Percentiles rank a stretch among this genome's conserved stretches.
Conservation (phyloP, 2,888 invertebrate genomes). For the Adela reaumurella region DNA sequence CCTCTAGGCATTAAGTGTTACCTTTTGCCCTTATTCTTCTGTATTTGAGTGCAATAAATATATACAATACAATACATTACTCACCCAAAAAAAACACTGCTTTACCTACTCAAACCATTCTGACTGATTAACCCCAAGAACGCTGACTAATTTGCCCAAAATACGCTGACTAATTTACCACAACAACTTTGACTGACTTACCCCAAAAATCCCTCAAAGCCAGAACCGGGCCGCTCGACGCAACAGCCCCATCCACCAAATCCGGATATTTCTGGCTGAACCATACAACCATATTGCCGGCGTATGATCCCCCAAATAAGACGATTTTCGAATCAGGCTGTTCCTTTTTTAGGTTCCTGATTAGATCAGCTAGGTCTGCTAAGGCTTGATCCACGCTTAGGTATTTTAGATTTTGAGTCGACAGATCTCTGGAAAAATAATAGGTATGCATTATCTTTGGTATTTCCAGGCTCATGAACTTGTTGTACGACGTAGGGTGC, state of each 20-base stretch:
- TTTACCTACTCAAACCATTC: too few relatives aligned
- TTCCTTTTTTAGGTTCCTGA: constrained; percentile 14
- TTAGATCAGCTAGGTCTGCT: constrained; percentile 35
- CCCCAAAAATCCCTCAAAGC: constrained; percentile 36
- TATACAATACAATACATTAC: too few relatives aligned
- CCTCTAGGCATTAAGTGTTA: too few relatives aligned
- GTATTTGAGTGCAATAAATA: too few relatives aligned
- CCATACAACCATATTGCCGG: constrained; percentile 43
- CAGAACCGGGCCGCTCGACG: constrained; percentile 39
- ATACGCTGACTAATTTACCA: too few relatives aligned
- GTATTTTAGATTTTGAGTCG: constrained; percentile 24
- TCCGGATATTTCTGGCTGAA: constrained; percentile 37
- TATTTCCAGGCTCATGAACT: too few relatives aligned
- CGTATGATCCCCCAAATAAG: constrained; percentile 42
- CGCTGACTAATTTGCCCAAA: too few relatives aligned
- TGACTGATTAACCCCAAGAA: too few relatives aligned
- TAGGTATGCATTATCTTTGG: too few relatives aligned
- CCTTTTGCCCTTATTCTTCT: too few relatives aligned
- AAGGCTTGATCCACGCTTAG: constrained; percentile 32
- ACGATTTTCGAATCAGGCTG: constrained; percentile 19
- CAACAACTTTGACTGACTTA: constrained; percentile 17
- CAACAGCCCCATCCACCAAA: constrained; percentile 33
- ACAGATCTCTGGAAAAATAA: constrained; percentile 6
- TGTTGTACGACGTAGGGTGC: too few relatives aligned
- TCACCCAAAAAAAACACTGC: too few relatives aligned